These are phyloP conservation scores for Ips typographus DNA, from an alignment of 1,140 invertebrate species.

Conservation along the genomic window DNA sequence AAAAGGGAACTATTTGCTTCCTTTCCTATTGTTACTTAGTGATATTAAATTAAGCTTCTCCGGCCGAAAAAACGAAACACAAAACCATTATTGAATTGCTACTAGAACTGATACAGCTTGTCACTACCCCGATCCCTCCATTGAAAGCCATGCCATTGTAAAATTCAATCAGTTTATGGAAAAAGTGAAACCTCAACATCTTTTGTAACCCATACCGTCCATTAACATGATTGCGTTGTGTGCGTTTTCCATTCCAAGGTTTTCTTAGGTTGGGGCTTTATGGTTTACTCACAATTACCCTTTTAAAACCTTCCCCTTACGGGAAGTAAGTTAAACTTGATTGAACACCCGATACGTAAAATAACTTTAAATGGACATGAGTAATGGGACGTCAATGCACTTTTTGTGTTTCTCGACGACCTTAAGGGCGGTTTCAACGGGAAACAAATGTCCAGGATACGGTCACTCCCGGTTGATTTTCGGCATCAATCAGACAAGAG, in stretches of 20 bases:
- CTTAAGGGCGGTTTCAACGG: constrained; percentile 15
- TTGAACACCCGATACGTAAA: too few relatives aligned
- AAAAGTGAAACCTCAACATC: constrained; percentile 29
- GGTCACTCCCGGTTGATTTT: constrained; percentile 13
- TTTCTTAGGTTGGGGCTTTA: too few relatives aligned
- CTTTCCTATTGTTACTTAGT: constrained; percentile 1
- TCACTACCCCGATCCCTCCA: constrained; percentile 10
- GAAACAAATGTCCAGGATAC: constrained; percentile 18
- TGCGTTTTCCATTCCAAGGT: too few relatives aligned
- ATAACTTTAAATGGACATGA: constrained; percentile 1
- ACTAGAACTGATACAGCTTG: constrained; percentile 15
- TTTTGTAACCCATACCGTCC: constrained; percentile 24
- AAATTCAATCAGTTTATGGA: constrained; percentile 30
- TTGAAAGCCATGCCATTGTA: constrained; percentile 26
- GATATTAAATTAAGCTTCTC: background rate
- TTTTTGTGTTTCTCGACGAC: constrained; percentile 21
- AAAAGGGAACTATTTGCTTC: background rate
- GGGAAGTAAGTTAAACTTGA: too few relatives aligned
- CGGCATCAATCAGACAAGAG: constrained; percentile 12
- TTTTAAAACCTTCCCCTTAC: too few relatives aligned
- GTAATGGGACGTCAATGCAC: constrained; percentile 23
- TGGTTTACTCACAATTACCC: too few relatives aligned
- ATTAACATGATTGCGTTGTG: constrained; percentile 23
- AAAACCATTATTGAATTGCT: constrained; percentile 18
- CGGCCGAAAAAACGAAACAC: background rate